Evolutionary conservation across 2,888 invertebrate species (phyloP).

Genomic region (Lasioglossum malachurum): DNA sequence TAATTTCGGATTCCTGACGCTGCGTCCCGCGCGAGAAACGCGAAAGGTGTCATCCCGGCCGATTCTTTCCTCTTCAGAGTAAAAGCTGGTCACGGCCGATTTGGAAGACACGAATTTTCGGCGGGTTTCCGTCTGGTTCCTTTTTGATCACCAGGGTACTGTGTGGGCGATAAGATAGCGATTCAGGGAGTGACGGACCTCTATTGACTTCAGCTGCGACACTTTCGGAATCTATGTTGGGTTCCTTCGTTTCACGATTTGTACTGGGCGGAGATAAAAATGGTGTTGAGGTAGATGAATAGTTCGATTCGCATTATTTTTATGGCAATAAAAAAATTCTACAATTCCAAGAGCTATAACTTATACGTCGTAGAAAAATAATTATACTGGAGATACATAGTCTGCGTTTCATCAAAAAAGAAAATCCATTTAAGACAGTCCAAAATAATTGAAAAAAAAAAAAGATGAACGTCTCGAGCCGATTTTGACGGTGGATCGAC

Average conservation of each 20-base stretch:
- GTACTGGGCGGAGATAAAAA: not conserved
- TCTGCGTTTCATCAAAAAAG: too few species aligned
- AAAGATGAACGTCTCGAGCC: not conserved
- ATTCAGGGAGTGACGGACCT: not conserved
- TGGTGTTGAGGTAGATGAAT: too few species aligned
- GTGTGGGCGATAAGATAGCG: not conserved
- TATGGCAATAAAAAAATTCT: too few species aligned
- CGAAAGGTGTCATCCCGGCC: not conserved
- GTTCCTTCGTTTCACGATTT: not conserved
- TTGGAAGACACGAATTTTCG: not conserved
- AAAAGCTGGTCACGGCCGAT: not conserved
- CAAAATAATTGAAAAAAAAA: not conserved
- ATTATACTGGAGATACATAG: too few species aligned
- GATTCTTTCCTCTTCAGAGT: not conserved
- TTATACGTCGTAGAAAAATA: too few species aligned
- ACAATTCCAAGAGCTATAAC: too few species aligned
- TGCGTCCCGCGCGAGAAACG: not conserved
- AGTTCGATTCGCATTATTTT: too few species aligned
- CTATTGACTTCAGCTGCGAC: not conserved
- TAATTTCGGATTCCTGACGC: conserved; percentile 41
- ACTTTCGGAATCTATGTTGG: not conserved
- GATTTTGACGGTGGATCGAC: not conserved
- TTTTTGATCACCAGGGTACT: not conserved
- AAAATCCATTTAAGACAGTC: too few species aligned
- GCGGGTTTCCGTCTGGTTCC: not conserved